Evolutionary conservation across 2,113 vertebrate species (phyloP), one percentile per base, ranked within the genome.

Genomic region (Chloebia gouldiae): DNA sequence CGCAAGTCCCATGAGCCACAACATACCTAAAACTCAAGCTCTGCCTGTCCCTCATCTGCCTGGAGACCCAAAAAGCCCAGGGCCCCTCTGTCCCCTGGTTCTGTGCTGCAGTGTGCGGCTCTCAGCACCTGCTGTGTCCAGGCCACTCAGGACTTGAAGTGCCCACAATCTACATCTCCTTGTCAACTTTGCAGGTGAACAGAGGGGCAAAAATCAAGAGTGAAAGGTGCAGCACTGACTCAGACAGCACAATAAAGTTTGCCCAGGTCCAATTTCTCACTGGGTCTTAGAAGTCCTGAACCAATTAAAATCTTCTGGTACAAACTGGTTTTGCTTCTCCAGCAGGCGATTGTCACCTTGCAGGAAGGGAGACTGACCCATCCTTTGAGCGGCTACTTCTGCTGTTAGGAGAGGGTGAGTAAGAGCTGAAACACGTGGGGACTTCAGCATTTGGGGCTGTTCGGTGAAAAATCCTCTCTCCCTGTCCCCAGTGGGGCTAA

Each of bases 281-380:
- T 7, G 40, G 73, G n/a, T 30, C 80, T 85, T 77, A 70, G 45
- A 65, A 76, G 65, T 44, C 87, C 84, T 72, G 24, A 82, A 53
- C 23, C 60, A 44, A 85, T 54, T 72, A 87, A 79, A 87, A 69
- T 85, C 78, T 53, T 71, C 63, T 63, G 75, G 31, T 65, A 42
- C 20, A 53, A 86, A 89, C 5, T 8, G 57, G 40, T 21, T 92
- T 65, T 72, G 16, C 15, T 80, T 42, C 70, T 70, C 50, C 49
- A 30, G 13, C 3, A 5, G 70, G 73, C 13, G 10, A 15, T 0
- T 0, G 2, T 12, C 1, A 3, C 49, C 50, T 68, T 64, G 37
- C 57, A 84, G 1, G 0, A 70, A 61, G 37, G n/a, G 57, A 71
- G 42, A 59, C 45, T 27, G 75, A 82, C 21, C 81, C 71, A 50